Base-by-base conservation (phyloP, 2,113 vertebrate genomes). In the Lepus timidus region DNA sequence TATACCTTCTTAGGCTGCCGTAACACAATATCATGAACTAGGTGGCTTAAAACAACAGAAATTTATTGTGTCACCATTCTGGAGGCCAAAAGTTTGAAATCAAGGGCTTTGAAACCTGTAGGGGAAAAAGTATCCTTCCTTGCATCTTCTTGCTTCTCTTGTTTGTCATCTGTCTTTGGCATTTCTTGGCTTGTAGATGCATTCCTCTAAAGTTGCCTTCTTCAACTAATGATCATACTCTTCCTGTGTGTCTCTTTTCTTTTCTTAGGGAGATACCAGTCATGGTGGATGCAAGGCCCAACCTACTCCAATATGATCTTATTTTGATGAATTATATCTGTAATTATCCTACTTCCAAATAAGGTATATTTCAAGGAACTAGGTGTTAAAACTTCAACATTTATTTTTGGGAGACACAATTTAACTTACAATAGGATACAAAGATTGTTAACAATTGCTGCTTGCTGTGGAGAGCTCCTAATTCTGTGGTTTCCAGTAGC, bases 271-370 rank as follows among this genome's bases (percentile, higher is more conserved):
- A 13, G 62, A 55, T 12, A 61, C 44, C 1, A 52, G 16, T 36
- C 36, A 36, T 36, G 36, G 61, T 82, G 52, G 29, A 74, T 52
- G 61, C 84, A 94, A 36, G 17, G 3, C 39, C 39, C 39, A 39
- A 4, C 39, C 39, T 39, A 39, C 19, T 81, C 2, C 33, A 55
- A 9, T 49, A 65, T 73, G 65, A 89, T 22, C 70, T 90, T 61
- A 76, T 78, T 25, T 82, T 82, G 82, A 93, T 58, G 67, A 95
- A 81, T 79, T 55, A 49, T 0, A 80, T 81, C 12, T 88, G 31
- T 13, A 62, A n/a, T 76, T 39, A 85, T 23, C 80, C 29, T 85
- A 52, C 64, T 85, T 91, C 23, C 33, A 74, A 85, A 11, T 87
- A 73, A 75, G 44, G 11, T 70, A 74, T 23, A 71, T 88, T 93